Percentiles rank a stretch among this genome's conserved stretches.
Conservation (phyloP, 2,113 vertebrate genomes). For the Dinomys branickii region DNA sequence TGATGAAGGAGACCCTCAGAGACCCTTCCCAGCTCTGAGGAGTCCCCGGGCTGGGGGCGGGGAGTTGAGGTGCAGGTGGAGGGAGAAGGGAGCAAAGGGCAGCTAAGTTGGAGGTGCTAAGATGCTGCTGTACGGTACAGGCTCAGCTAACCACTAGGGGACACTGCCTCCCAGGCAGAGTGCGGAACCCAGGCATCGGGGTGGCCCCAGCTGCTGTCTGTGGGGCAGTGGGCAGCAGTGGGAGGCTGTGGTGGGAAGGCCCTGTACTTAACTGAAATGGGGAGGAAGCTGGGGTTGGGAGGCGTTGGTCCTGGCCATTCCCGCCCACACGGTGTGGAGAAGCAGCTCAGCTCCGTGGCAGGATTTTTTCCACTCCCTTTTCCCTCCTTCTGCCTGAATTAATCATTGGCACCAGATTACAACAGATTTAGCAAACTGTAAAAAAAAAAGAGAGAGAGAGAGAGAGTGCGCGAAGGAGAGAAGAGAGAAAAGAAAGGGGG, state of each 20-base stretch:
- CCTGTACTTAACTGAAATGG: background rate
- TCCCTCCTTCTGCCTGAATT: constrained; percentile 75
- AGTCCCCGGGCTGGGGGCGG: background rate
- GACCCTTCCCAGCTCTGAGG: background rate
- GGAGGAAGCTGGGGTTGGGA: background rate
- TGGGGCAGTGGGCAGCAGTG: background rate
- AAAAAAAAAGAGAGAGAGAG: background rate
- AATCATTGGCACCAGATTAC: constrained; percentile 78
- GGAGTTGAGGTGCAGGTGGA: background rate
- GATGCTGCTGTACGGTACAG: background rate
- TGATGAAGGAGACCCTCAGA: background rate
- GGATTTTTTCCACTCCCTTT: background rate
- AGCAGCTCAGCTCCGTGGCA: constrained; percentile 14
- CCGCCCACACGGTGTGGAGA: background rate
- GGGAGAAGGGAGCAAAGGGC: background rate
- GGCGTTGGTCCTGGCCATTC: background rate
- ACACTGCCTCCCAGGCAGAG: constrained; percentile 75
- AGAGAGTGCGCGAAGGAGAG: background rate
- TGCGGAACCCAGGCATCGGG: background rate
- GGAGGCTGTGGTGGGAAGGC: background rate
- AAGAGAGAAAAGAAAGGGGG: background rate
- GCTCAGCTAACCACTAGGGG: constrained; percentile 75
- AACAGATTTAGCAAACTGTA: constrained; percentile 81
- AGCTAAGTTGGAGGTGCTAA: background rate
- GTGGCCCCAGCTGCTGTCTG: background rate